phyloP scores from a whole-genome alignment of 1,140 invertebrate genomes.

The Pseudomyrmex dendroicus region DNA sequence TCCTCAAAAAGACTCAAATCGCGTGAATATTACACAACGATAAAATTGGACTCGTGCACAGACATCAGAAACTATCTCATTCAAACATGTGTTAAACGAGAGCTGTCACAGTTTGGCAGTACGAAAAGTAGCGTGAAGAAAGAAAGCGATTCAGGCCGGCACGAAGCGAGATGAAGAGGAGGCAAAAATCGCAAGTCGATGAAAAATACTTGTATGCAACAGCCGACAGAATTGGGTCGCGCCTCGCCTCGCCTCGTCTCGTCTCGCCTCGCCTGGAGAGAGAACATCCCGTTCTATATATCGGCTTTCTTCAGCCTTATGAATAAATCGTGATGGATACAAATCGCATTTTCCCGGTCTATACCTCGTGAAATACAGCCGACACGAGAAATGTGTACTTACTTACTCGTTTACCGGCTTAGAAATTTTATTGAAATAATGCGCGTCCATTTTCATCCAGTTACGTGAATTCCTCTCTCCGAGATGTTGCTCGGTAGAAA shows the following conservation, averaged over 20 bases:
- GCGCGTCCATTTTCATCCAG: not conserved
- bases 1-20: not conserved
- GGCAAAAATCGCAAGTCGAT: constrained; percentile 5
- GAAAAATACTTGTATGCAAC: constrained; percentile 47
- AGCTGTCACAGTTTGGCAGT: constrained; percentile 27
- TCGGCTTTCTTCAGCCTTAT: not conserved
- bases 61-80: not conserved
- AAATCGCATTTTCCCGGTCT: not conserved
- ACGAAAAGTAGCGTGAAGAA: constrained; percentile 5
- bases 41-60: not conserved
- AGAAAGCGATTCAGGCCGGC: not conserved
- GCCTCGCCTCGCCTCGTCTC: constrained; percentile 8
- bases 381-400: not conserved
- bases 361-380: not conserved
- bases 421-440: not conserved
- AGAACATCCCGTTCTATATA: constrained; percentile 14
- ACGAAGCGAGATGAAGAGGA: not conserved
- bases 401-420: not conserved
- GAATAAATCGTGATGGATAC: constrained; percentile 22
- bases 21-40: constrained; percentile 6
- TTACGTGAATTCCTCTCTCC: not conserved
- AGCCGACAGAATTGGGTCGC: constrained; percentile 46
- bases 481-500: not conserved
- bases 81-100: constrained; percentile 22
- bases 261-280: not conserved